A percentile compares a stretch with the other conserved stretches of the same genome.
phyloP scores from a whole-genome alignment of 2,113 vertebrate species.

The Burhinus oedicnemus region DNA sequence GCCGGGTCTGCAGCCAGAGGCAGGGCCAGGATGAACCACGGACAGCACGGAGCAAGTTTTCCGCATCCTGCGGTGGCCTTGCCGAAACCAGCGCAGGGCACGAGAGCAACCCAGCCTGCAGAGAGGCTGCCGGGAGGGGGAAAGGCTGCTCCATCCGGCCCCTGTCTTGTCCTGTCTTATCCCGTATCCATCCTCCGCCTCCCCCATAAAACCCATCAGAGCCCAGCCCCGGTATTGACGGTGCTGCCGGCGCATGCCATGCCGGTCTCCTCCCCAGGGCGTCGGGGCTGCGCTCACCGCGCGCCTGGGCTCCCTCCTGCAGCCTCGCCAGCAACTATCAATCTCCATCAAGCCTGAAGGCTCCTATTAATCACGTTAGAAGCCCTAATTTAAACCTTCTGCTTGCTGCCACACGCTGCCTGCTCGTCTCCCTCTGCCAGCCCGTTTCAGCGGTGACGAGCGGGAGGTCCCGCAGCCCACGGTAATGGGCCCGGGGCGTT shows the following conservation, averaged over 20 bases:
- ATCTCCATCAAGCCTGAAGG: background rate
- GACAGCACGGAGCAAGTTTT: background rate
- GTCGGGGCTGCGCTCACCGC: background rate
- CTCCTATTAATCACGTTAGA: background rate
- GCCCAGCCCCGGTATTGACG: background rate
- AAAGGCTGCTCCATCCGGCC: background rate
- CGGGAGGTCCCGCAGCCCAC: background rate
- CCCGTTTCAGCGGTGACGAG: background rate
- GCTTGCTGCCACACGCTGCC: background rate
- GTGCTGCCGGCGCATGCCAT: background rate
- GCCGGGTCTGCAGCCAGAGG: background rate
- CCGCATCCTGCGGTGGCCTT: background rate
- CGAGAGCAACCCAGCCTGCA: background rate
- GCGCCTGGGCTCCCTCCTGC: background rate
- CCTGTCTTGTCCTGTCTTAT: background rate
- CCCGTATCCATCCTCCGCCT: background rate
- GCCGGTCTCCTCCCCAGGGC: background rate
- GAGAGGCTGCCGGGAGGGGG: background rate
- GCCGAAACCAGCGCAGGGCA: background rate
- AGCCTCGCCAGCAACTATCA: background rate
- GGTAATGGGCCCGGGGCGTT: rapidly evolving
- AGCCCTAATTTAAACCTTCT: background rate
- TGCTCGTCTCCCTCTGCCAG: background rate
- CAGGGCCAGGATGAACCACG: background rate
- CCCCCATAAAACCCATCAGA: background rate